Percentiles rank a stretch among this genome's conserved stretches.
Evolutionary conservation across 2,797 vertebrate species (phyloP).

Genomic region (Malurus splendens): DNA sequence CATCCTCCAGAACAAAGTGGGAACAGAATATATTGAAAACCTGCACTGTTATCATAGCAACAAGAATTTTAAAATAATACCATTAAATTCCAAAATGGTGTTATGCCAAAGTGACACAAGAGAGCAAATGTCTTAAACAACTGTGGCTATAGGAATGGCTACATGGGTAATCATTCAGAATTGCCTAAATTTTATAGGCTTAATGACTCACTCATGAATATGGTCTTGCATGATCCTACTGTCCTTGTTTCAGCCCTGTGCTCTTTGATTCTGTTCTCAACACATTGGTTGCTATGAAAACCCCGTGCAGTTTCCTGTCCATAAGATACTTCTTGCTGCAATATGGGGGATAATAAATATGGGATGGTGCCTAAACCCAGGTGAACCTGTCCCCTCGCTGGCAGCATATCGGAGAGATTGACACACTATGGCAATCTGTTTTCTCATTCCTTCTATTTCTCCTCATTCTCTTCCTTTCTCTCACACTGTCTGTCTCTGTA

Average conservation of each 20-base stretch:
- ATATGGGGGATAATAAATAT: not conserved
- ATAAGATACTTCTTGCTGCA: not conserved
- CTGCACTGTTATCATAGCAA: conserved; percentile 53
- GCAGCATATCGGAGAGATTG: not conserved
- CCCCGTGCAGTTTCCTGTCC: not conserved
- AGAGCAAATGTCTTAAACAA: conserved; percentile 11
- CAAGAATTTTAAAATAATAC: conserved; percentile 52
- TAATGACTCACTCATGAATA: conserved; percentile 22
- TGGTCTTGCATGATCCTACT: not conserved
- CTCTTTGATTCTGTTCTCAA: conserved; percentile 24
- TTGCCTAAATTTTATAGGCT: conserved; percentile 10
- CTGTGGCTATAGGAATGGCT: not conserved
- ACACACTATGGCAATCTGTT: conserved; percentile 13
- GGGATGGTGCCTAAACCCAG: not conserved
- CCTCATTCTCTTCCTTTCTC: conserved; percentile 14
- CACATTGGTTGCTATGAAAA: conserved; percentile 38
- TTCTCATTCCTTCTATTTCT: conserved; percentile 41
- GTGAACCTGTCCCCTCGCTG: not conserved
- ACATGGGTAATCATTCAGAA: conserved; percentile 10
- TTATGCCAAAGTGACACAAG: conserved; percentile 7
- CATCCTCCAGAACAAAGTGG: conserved; percentile 54
- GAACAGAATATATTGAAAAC: conserved; percentile 52
- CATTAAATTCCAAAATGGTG: conserved; percentile 43
- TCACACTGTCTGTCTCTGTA: conserved; percentile 55
- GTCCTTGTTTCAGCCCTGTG: not conserved